Conservation (phyloP, 1,140 invertebrate species). For the Anastrepha obliqua region DNA sequence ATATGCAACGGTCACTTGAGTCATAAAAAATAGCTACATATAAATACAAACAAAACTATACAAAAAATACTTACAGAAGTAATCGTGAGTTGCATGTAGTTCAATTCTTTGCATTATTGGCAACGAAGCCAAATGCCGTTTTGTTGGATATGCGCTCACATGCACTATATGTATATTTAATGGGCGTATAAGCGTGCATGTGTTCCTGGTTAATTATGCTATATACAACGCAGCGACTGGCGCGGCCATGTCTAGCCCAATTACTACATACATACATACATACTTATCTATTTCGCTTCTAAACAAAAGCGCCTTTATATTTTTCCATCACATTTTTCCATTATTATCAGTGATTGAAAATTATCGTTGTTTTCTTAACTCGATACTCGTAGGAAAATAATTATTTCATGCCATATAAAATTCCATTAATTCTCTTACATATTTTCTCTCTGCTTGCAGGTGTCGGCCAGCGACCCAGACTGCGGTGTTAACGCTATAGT, state of each 20-base stretch:
- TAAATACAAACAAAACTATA: too few relatives aligned
- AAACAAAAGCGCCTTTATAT: background rate
- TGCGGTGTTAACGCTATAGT: slow-evolving; percentile 95
- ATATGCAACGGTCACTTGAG: background rate
- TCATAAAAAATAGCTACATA: background rate
- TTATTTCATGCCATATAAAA: background rate
- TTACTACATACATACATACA: background rate
- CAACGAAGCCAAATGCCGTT: background rate
- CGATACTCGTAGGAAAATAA: background rate
- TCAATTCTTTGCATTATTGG: background rate
- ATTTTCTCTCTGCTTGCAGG: slow-evolving; percentile 77
- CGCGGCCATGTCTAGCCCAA: background rate
- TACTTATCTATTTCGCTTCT: background rate
- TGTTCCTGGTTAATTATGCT: background rate
- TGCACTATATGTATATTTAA: background rate
- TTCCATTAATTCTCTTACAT: slow-evolving; percentile 24
- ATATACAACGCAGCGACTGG: background rate
- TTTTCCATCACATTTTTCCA: background rate
- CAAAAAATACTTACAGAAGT: too few relatives aligned
- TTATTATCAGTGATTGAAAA: background rate
- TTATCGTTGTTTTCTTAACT: background rate
- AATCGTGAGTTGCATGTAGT: background rate
- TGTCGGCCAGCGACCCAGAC: slow-evolving; percentile 94
- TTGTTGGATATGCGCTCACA: background rate
- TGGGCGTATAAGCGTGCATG: background rate